These are phyloP conservation scores for Alcedo quadribrachys DNA, from an alignment of 2,797 vertebrate species.

Conservation along the genomic window DNA sequence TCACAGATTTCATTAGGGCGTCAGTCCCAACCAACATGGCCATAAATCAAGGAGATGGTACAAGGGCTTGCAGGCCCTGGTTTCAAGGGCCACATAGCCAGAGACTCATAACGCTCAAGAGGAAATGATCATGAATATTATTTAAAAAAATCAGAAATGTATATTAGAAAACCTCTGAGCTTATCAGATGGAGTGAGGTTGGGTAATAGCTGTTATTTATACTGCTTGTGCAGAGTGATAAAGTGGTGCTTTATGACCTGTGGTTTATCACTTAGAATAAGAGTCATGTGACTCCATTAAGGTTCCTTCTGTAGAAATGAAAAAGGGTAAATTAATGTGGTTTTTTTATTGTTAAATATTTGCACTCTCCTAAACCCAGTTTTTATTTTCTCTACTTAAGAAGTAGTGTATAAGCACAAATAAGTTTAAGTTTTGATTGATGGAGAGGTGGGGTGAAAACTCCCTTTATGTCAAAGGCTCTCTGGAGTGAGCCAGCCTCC, in stretches of 20 bases:
- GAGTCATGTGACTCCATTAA: slow-evolving; percentile 78
- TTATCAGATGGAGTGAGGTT: slow-evolving; percentile 74
- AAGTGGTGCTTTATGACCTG: slow-evolving; percentile 79
- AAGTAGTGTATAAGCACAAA: slow-evolving; percentile 56
- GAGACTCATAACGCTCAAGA: slow-evolving; percentile 69
- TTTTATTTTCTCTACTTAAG: slow-evolving; percentile 72
- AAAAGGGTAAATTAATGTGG: slow-evolving; percentile 74
- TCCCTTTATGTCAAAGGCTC: slow-evolving; percentile 57
- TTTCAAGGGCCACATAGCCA: slow-evolving; percentile 80
- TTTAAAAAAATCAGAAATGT: slow-evolving; percentile 76
- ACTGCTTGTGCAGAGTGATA: slow-evolving; percentile 77
- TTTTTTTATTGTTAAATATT: slow-evolving; percentile 78
- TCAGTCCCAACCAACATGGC: slow-evolving; percentile 78
- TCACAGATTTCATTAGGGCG: slow-evolving; percentile 88
- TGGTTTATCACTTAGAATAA: slow-evolving; percentile 80
- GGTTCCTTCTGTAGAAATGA: slow-evolving; percentile 75
- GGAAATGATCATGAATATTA: slow-evolving; percentile 76
- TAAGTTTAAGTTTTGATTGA: slow-evolving; percentile 68
- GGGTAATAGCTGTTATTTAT: slow-evolving; percentile 79
- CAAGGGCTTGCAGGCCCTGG: slow-evolving; percentile 76
- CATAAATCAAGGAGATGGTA: slow-evolving; percentile 87
- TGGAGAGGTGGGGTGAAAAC: slow-evolving; percentile 61
- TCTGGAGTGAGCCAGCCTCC: slow-evolving; percentile 34
- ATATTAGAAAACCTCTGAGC: slow-evolving; percentile 75
- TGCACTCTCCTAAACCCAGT: slow-evolving; percentile 67